phyloP scores from a whole-genome alignment of 2,113 vertebrate species.

The Taxidea taxus region DNA sequence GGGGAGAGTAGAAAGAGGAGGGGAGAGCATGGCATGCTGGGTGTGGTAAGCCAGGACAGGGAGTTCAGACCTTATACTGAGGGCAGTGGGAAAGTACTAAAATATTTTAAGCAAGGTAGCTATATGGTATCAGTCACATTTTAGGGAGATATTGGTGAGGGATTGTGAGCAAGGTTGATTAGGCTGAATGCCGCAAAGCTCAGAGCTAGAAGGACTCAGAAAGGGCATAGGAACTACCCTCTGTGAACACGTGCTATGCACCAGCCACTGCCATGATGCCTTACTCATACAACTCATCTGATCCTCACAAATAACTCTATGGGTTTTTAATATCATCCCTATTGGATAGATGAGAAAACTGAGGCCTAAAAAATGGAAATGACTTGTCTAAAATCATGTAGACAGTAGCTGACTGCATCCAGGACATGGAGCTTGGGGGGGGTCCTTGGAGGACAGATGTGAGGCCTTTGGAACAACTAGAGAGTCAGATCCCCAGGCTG shows the following conservation, averaged over 20 bases:
- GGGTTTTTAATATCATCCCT: not conserved
- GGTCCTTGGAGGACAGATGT: not conserved
- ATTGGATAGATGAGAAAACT: not conserved
- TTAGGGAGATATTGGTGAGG: not conserved
- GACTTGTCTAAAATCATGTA: not conserved
- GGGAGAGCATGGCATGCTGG: not conserved
- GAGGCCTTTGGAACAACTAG: not conserved
- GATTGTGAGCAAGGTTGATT: not conserved
- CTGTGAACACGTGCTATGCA: not conserved
- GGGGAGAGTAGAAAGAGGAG: not conserved
- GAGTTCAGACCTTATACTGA: not conserved
- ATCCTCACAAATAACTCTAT: not conserved
- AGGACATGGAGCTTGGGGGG: not conserved
- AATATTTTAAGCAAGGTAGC: not conserved
- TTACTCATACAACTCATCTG: not conserved
- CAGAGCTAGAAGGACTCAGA: not conserved
- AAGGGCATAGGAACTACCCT: not conserved
- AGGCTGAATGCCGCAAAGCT: not conserved
- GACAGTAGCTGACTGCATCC: not conserved
- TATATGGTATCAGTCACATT: not conserved
- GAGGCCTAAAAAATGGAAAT: not conserved
- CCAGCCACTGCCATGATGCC: not conserved
- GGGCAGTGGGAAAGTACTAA: not conserved
- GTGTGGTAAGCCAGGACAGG: not conserved
- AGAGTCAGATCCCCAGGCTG: not conserved